These are phyloP conservation scores for Notamacropus eugenii DNA, from an alignment of 2,797 vertebrate species.

Conservation along the genomic window DNA sequence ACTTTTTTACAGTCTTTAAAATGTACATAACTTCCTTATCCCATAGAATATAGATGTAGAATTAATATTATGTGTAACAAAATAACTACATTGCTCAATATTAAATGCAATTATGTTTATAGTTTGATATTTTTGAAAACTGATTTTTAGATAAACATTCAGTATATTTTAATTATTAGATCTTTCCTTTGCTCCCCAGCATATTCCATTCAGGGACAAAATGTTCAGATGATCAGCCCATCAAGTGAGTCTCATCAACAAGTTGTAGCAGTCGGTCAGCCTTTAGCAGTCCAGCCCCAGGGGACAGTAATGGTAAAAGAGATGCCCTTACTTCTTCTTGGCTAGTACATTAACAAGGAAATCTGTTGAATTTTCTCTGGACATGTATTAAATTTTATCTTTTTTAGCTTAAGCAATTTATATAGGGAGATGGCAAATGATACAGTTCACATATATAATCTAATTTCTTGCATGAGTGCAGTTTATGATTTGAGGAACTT, in stretches of 20 bases:
- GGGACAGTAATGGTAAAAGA: slow-evolving; percentile 98
- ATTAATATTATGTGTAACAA: neutral
- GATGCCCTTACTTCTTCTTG: slow-evolving; percentile 36
- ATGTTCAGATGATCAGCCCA: slow-evolving; percentile 97
- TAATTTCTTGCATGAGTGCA: neutral
- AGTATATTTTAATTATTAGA: slow-evolving; percentile 59
- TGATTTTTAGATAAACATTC: slow-evolving; percentile 23
- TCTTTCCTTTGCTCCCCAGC: slow-evolving; percentile 84
- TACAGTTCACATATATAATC: neutral
- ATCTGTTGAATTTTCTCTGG: neutral
- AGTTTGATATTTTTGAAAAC: slow-evolving; percentile 50
- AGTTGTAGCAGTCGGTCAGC: slow-evolving; percentile 98
- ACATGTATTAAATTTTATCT: slow-evolving; percentile 40
- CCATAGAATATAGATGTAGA: neutral
- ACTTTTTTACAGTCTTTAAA: slow-evolving; percentile 53
- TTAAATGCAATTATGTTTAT: slow-evolving; percentile 33
- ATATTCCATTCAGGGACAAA: slow-evolving; percentile 98
- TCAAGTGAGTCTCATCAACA: slow-evolving; percentile 99
- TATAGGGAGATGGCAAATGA: slow-evolving; percentile 25
- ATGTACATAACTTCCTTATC: neutral
- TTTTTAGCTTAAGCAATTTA: slow-evolving; percentile 12
- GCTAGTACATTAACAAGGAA: slow-evolving; percentile 15
- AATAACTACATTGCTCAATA: neutral
- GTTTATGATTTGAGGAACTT: neutral
- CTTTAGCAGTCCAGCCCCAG: slow-evolving; percentile 95